Conservation (phyloP, 2,113 vertebrate genomes). For the Podarcis raffonei region DNA sequence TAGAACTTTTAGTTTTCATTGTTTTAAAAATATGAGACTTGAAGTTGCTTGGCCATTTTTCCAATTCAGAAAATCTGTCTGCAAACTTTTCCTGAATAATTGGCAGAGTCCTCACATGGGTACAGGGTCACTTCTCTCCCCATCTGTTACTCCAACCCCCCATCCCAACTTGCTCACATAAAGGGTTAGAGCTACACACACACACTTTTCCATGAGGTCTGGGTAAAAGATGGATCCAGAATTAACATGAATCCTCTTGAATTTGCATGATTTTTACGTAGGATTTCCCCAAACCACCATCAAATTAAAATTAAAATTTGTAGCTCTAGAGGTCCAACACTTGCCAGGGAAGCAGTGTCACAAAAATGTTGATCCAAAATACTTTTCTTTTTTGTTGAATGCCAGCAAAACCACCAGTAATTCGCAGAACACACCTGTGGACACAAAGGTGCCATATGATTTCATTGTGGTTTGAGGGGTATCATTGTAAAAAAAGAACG, state of each 20-base stretch:
- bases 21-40: too few relatives aligned
- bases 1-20: too few relatives aligned
- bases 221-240: neutral
- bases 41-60: neutral
- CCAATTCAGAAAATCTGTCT: neutral
- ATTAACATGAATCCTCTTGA: neutral
- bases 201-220: neutral
- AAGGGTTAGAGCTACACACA: neutral
- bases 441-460: too few relatives aligned
- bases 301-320: neutral
- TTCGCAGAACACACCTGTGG: neutral
- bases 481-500: too few relatives aligned
- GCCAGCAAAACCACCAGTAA: neutral
- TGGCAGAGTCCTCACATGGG: too few relatives aligned
- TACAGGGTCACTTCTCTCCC: too few relatives aligned
- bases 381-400: neutral
- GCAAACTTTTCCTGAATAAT: neutral
- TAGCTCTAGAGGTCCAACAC: neutral
- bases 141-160: too few relatives aligned
- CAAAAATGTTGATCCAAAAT: neutral
- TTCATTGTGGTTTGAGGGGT: too few relatives aligned
- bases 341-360: neutral
- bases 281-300: neutral
- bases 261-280: neutral
- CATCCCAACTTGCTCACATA: too few relatives aligned